phyloP scores from a whole-genome alignment of 2,113 vertebrate species.

The Ictalurus furcatus region DNA sequence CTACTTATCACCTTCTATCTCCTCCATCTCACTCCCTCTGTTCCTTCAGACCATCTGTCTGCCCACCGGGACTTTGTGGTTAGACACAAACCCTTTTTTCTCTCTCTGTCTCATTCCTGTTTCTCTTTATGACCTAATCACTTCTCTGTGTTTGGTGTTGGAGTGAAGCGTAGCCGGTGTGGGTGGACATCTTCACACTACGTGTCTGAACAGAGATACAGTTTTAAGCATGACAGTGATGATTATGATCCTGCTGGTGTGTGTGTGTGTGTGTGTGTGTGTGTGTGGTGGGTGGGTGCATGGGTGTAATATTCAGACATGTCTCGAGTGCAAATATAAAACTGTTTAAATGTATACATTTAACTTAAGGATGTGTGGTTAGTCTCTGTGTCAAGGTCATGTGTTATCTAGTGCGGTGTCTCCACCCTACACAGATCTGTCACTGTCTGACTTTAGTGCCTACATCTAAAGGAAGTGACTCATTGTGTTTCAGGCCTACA shows the following conservation, averaged over 20 bases:
- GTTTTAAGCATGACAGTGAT: background rate
- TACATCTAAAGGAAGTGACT: slow-evolving; percentile 41
- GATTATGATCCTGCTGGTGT: background rate
- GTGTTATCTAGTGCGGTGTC: background rate
- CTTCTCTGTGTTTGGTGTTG: slow-evolving; percentile 2
- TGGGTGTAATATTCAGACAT: slow-evolving; percentile 2
- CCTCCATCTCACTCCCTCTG: slow-evolving; percentile 8
- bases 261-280: background rate
- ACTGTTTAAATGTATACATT: slow-evolving; percentile 16
- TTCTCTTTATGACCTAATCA: slow-evolving; percentile 24
- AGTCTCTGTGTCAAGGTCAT: slow-evolving; percentile 14
- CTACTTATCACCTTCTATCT: slow-evolving; percentile 10
- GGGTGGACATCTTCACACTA: slow-evolving; percentile 5
- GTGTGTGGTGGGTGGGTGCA: background rate
- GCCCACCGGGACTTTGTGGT: slow-evolving; percentile 8
- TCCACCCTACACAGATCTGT: slow-evolving; percentile 17
- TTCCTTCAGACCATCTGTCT: slow-evolving; percentile 23
- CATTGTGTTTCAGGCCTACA: slow-evolving; percentile 21
- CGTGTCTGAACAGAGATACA: slow-evolving; percentile 33
- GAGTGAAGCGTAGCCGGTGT: background rate
- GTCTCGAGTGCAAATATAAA: background rate
- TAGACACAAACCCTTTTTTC: background rate
- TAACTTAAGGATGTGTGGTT: background rate
- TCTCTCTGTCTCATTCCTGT: background rate
- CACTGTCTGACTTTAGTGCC: slow-evolving; percentile 41